phyloP scores from a whole-genome alignment of 2,888 invertebrate species.

The Megastigmus dorsalis region DNA sequence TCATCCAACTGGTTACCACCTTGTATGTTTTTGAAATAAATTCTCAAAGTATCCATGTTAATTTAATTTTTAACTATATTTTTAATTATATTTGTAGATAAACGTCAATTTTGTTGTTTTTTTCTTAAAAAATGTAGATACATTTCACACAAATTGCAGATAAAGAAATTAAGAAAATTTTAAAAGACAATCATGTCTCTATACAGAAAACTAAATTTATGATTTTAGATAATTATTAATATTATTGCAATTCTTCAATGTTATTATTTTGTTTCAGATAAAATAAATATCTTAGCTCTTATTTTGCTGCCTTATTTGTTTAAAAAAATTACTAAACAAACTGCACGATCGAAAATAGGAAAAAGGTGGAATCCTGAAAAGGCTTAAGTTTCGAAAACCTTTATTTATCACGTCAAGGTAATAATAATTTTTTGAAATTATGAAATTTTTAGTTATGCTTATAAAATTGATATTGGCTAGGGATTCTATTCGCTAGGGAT shows the following conservation, averaged over 20 bases:
- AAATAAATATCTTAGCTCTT: background rate
- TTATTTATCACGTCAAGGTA: background rate
- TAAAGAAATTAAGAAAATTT: too few relatives aligned
- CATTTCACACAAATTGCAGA: too few relatives aligned
- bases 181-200: too few relatives aligned
- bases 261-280: background rate
- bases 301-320: background rate
- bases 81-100: too few relatives aligned
- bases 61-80: too few relatives aligned
- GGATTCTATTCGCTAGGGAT: too few relatives aligned
- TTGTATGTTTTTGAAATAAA: too few relatives aligned
- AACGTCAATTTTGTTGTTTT: too few relatives aligned
- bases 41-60: too few relatives aligned
- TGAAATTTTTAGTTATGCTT: background rate
- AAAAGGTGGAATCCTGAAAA: background rate
- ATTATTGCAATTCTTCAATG: background rate
- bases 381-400: slow-evolving; percentile 10
- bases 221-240: background rate
- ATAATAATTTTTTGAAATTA: slow-evolving; percentile 24
- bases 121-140: too few relatives aligned
- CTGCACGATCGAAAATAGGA: background rate
- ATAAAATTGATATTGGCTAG: too few relatives aligned
- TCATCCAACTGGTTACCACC: too few relatives aligned
- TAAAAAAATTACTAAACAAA: background rate
- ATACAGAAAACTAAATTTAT: background rate